Base-by-base conservation (phyloP, 2,888 invertebrate species). In the Sarcophaga rosellei region DNA sequence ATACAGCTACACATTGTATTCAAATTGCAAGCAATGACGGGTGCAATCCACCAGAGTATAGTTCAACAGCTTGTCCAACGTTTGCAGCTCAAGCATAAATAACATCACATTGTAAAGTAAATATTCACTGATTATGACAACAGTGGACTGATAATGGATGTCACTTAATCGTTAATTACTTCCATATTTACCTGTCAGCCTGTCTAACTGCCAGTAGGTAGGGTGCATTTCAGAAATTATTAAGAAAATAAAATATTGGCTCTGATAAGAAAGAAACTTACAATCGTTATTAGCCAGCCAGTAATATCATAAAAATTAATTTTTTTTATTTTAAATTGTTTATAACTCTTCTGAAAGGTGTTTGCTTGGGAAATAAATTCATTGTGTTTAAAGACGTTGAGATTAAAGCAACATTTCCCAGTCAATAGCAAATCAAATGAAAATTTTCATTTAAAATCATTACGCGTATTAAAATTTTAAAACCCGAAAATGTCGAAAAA, bases 181-280 rank as follows among this genome's bases (percentile, higher is more conserved):
- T 44, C 5, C 23, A 45, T 63, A 23, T 25, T 45, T 73, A 47
- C 63, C 17, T 84, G 61, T 3, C 44, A 20, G 44, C 3, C 68
- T n/a, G 44, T 4, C 68, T 59, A 72, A 61, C 80, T 59, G 35
- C 47, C 61, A 62, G 76, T 86, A 86, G 86, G 76, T 83, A 77
- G 17, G 25, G 17, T 11, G 23, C 25, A n/a, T 21, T 47, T 17
- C 68, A 2, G 21, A 35, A 57, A 75, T 59, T 4, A 57, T 69
- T 53, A 53, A 63, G 8, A 68, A 79, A 47, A 69, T 62, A 76
- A 57, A 44, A 72, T 8, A 35, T 35, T 35, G 8, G 3, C 1
- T 25, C 57, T 82, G 85, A 85, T 85, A 85, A 85, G 70, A 70
- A 75, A 12, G 6, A 44, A 63, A 61, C 23, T 21, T 70, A 68